Conservation (phyloP, 1,140 invertebrate species). For the Brachionus rotundiformis region DNA sequence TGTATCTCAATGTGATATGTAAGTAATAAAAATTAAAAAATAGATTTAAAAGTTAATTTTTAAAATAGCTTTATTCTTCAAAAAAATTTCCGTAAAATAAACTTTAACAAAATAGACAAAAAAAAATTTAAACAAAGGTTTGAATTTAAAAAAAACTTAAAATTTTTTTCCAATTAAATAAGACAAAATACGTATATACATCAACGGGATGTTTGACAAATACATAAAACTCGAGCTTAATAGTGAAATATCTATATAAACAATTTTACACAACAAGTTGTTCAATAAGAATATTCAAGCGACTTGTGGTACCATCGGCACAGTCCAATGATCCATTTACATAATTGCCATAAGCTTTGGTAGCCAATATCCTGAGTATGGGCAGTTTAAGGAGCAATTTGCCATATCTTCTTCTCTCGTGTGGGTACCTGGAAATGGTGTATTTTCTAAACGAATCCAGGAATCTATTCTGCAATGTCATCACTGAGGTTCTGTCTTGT, state of each 20-base stretch:
- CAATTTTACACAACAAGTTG: constrained; percentile 27
- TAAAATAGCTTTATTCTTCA: neutral
- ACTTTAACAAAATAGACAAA: neutral
- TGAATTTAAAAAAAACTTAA: constrained; percentile 1
- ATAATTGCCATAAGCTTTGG: constrained; percentile 47
- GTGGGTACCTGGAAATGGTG: constrained; percentile 45
- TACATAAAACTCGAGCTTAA: neutral
- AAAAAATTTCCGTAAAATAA: neutral
- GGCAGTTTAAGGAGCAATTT: constrained; percentile 32
- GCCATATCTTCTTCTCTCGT: constrained; percentile 31
- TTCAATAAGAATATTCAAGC: constrained; percentile 25
- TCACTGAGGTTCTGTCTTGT: constrained; percentile 20
- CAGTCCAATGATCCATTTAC: constrained; percentile 47
- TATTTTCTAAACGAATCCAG: constrained; percentile 48
- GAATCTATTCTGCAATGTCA: constrained; percentile 2
- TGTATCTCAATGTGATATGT: too few relatives aligned
- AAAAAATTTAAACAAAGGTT: neutral
- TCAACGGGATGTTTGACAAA: neutral
- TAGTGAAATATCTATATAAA: neutral
- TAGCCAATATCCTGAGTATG: constrained; percentile 28
- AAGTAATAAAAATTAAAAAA: neutral
- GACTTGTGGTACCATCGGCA: constrained; percentile 39
- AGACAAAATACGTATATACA: neutral
- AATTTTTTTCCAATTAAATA: constrained; percentile 12
- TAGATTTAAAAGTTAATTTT: neutral